Percentiles rank a stretch among this genome's conserved stretches.
These are phyloP conservation scores for Arenaria interpres DNA, from an alignment of 2,113 vertebrate species.

Conservation along the genomic window DNA sequence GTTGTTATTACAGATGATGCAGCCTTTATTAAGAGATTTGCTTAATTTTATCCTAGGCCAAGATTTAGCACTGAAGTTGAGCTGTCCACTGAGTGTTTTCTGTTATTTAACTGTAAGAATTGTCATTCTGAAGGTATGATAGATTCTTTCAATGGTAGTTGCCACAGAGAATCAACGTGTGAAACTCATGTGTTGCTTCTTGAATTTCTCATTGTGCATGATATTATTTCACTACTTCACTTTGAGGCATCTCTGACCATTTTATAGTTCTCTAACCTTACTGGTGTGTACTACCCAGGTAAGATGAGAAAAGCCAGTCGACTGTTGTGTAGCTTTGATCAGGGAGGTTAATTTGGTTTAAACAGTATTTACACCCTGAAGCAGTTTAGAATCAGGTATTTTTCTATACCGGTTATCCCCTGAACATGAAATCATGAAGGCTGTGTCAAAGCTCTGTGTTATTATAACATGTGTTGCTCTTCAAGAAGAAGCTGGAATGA, in stretches of 20 bases:
- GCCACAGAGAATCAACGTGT: not conserved
- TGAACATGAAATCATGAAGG: not conserved
- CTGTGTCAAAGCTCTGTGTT: not conserved
- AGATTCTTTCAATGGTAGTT: not conserved
- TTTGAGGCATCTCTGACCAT: not conserved
- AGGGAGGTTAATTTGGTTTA: not conserved
- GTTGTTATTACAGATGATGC: not conserved
- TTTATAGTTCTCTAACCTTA: not conserved
- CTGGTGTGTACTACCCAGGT: not conserved
- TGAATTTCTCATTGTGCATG: not conserved
- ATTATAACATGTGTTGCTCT: not conserved
- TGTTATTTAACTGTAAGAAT: not conserved
- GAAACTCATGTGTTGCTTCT: not conserved
- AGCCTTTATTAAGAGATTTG: not conserved
- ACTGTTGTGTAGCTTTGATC: not conserved
- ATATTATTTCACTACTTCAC: not conserved
- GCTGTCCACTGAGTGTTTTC: not conserved
- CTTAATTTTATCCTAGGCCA: not conserved
- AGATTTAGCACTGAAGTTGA: not conserved
- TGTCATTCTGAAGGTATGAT: fast-evolving
- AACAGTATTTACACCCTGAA: not conserved
- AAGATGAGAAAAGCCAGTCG: not conserved
- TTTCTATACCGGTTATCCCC: not conserved
- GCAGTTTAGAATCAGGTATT: not conserved
- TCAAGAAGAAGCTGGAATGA: not conserved